These are phyloP conservation scores for Hippasteria phrygiana DNA, from an alignment of 53 echinoderm and acorn worm species.

Conservation along the genomic window DNA sequence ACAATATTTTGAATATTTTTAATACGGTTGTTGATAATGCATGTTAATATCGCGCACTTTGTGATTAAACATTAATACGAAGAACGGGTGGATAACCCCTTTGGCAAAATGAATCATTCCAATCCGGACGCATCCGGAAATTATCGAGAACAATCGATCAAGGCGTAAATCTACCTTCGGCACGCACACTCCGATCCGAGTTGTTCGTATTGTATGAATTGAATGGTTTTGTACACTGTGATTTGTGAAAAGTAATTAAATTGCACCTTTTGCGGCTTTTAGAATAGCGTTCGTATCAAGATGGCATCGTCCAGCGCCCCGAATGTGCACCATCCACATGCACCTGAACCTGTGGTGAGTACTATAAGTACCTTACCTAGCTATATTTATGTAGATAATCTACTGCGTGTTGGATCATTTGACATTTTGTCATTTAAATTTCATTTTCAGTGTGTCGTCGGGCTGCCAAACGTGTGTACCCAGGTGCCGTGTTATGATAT, in stretches of 20 bases:
- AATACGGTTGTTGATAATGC: too few relatives aligned
- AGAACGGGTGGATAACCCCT: not conserved
- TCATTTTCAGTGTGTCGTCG: too few relatives aligned
- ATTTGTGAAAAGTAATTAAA: slow-evolving; percentile 9
- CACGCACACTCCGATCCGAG: not conserved
- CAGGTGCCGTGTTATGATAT: not conserved
- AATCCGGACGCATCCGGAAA: slow-evolving; percentile 47
- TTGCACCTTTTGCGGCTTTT: slow-evolving; percentile 40
- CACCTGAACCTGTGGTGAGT: slow-evolving; percentile 57
- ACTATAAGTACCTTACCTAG: not conserved
- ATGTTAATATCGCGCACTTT: not conserved
- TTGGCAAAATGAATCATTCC: slow-evolving; percentile 9
- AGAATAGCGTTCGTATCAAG: slow-evolving; percentile 17
- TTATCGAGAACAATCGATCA: slow-evolving; percentile 61
- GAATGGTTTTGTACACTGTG: not conserved
- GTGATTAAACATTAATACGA: not conserved
- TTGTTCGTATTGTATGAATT: not conserved
- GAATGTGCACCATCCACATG: slow-evolving; percentile 28
- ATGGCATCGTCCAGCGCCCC: slow-evolving; percentile 57
- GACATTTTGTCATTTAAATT: too few relatives aligned
- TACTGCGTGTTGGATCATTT: not conserved
- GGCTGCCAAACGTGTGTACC: not conserved
- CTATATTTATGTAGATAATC: not conserved
- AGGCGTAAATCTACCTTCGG: slow-evolving; percentile 24
- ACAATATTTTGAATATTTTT: too few relatives aligned